phyloP scores from a whole-genome alignment of 37 sponge, comb jelly and placozoan species.

The Chondrilla cf. caribensis region DNA sequence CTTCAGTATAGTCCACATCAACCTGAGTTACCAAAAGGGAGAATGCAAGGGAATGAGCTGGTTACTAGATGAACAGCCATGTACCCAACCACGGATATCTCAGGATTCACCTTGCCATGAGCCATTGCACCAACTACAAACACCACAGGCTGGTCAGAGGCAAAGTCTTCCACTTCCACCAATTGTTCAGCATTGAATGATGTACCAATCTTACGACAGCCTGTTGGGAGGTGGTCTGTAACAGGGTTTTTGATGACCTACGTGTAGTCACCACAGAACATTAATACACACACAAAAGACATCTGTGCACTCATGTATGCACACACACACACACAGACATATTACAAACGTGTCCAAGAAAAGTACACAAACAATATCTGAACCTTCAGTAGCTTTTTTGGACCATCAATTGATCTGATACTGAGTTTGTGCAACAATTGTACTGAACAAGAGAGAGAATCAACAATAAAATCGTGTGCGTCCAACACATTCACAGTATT shows the following conservation, averaged over 20 bases:
- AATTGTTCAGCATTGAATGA: constrained; percentile 83
- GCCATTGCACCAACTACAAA: constrained; percentile 98
- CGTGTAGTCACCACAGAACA: background rate
- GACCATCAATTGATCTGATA: constrained; percentile 95
- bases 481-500: too few relatives aligned
- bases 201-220: constrained; percentile 87
- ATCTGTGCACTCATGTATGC: background rate
- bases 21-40: constrained; percentile 38
- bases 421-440: constrained; percentile 97
- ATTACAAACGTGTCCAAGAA: background rate
- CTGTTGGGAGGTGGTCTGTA: constrained; percentile 90
- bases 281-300: background rate
- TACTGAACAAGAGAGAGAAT: constrained; percentile 41
- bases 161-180: constrained; percentile 72
- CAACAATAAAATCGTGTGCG: too few relatives aligned
- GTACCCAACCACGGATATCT: too few relatives aligned
- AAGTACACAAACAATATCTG: background rate
- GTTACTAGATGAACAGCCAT: too few relatives aligned
- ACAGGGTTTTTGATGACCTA: constrained; percentile 98
- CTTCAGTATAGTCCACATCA: constrained; percentile 86
- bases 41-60: too few relatives aligned
- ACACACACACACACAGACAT: background rate
- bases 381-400: constrained; percentile 91
- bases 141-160: constrained; percentile 84
- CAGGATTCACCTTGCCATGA: constrained; percentile 82